These are phyloP conservation scores for Platyscapa corneri DNA, from an alignment of 1,140 invertebrate species.

Conservation along the genomic window DNA sequence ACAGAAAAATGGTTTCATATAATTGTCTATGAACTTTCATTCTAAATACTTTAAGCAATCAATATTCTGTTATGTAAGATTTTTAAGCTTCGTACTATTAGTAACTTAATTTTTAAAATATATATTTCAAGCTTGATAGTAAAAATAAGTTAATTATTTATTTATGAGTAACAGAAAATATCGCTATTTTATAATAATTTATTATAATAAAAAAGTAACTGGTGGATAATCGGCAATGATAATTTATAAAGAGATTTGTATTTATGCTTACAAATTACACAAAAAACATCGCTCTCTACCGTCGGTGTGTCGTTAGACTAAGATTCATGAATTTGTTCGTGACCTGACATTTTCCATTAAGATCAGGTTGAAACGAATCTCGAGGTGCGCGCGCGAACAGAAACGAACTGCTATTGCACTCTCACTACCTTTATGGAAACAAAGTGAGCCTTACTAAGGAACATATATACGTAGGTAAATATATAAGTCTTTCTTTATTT, in stretches of 20 bases:
- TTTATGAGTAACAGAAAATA: too few relatives aligned
- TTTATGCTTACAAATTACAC: not conserved
- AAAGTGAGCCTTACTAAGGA: not conserved
- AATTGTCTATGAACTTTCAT: too few relatives aligned
- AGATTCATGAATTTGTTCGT: slow-evolving; percentile 32
- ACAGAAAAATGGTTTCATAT: too few relatives aligned
- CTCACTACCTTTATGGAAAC: not conserved
- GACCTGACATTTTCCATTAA: slow-evolving; percentile 32
- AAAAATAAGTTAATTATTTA: too few relatives aligned
- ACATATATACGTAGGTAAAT: not conserved
- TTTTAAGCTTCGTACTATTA: too few relatives aligned
- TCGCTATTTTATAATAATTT: too few relatives aligned
- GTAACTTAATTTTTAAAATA: too few relatives aligned
- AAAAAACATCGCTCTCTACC: not conserved
- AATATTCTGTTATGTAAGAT: too few relatives aligned
- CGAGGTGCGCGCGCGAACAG: not conserved
- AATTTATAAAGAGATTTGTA: not conserved
- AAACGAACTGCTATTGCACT: not conserved
- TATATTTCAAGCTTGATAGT: too few relatives aligned
- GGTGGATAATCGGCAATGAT: not conserved
- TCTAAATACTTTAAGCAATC: too few relatives aligned
- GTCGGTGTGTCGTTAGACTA: not conserved
- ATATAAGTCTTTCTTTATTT: too few relatives aligned
- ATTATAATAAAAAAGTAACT: too few relatives aligned
- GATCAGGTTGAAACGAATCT: slow-evolving; percentile 14